Conservation (phyloP, 2,113 vertebrate genomes). For the Grammomys surdaster region DNA sequence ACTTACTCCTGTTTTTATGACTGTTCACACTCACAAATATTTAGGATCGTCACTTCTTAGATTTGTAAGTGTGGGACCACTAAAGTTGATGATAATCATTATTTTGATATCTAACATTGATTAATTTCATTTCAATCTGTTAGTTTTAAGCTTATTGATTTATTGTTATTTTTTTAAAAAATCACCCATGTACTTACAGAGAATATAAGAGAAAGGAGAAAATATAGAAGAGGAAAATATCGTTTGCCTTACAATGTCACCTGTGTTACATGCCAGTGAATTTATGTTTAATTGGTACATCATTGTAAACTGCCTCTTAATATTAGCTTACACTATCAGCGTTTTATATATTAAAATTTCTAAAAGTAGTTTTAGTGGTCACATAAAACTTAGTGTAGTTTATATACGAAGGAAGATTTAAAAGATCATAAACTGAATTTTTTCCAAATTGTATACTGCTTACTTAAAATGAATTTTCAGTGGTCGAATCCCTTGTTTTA, state of each 20-base stretch:
- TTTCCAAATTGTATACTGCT: background rate
- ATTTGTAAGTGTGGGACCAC: background rate
- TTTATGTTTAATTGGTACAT: background rate
- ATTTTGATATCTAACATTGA: background rate
- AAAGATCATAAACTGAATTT: background rate
- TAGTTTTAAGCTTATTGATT: slow-evolving; percentile 36
- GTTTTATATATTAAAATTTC: background rate
- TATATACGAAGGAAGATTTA: background rate
- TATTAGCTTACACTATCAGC: background rate
- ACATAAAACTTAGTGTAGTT: background rate
- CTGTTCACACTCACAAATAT: background rate
- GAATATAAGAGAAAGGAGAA: slow-evolving; percentile 32
- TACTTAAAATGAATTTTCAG: background rate
- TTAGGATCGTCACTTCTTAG: background rate
- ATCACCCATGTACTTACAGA: background rate
- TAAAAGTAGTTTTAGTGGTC: background rate
- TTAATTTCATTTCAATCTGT: slow-evolving; percentile 3
- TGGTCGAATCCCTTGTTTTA: background rate
- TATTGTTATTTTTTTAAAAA: background rate
- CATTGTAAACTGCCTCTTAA: background rate
- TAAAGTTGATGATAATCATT: slow-evolving; percentile 37
- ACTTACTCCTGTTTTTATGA: background rate
- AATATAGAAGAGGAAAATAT: background rate
- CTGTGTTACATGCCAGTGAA: background rate
- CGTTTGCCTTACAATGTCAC: background rate